Evolutionary conservation across 1,140 invertebrate species (phyloP), one percentile per base, ranked within the genome.

Genomic region (Zaprionus gabonicus): DNA sequence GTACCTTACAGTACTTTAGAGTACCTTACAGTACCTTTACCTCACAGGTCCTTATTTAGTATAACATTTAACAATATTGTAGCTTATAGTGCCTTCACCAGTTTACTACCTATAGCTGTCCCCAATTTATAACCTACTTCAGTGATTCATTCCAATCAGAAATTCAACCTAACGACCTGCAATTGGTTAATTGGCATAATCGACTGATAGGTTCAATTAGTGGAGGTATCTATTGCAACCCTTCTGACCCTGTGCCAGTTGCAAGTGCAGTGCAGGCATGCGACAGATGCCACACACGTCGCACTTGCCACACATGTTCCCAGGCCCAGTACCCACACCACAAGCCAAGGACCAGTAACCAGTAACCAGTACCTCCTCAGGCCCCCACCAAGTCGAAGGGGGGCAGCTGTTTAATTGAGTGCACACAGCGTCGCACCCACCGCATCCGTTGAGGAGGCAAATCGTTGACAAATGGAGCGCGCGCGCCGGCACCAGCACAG

Each of bases 391-490:
- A 34, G 3, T 15, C 4, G 15, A 13, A 17, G 9, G 20, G 46
- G 31, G 49, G 38, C 49, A 59, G 23, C 72, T 76, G 71, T 74
- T 81, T 85, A 88, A 88, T 90, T 85, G 76, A 90, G 78, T 85
- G 83, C 76, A 78, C 81, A 80, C 78, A 80, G 44, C 53, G 49
- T 64, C 69, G 28, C 68, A 71, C 41, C 69, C 77, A 69, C 34
- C 46, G 46, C 74, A 49, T 68, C 57, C 77, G 65, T 28, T 31
- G 20, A 28, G 44, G 34, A 72, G 20, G 55, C 68, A 59, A 65
- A 76, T 58, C 51, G 74, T 88, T 90, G 81, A 90, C 81, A 88
- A 88, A 87, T 81, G 81, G 72, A 59, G 69, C 66, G 71, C 73
- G 68, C 59, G 67, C 56, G 36, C 69, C 23, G n/a, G 46, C 46